Evolutionary conservation across 2,888 invertebrate species (phyloP), one percentile per base, ranked within the genome.

Genomic region (Synergus itoensis): DNA sequence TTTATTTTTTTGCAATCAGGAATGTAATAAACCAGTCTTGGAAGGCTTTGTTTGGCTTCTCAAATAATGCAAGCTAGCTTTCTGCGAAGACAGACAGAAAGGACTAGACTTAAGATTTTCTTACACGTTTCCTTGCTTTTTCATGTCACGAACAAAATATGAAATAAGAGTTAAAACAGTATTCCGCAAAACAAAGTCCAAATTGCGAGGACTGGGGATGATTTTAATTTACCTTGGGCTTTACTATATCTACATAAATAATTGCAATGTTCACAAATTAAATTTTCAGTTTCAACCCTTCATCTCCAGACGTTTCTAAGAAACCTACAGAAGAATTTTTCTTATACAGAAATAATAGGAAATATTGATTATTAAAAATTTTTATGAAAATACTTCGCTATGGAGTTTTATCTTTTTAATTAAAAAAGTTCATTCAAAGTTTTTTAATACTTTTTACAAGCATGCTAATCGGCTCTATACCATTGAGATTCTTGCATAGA

Each of bases 21-120:
- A 73, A 40, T 16, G 11, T 36, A 53, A 53, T 53, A 53, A 40
- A 40, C 53, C 28, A 73, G n/a, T 40, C 40, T 14, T 48, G 12
- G 28, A 53, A n/a, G n/a, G 36, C 40, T 53, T 73, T 53, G 53
- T 73, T 53, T 36, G 11, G n/a, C 36, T 73, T 36, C 73, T 73
- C 48, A 36, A 73, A 73, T 53, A 53, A 73, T 73, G 48, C 48
- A 73, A 53, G 48, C 53, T n/a, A 73, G 36, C 73, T 4, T 53
- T 40, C 48, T 73, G 9, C 53, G 36, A 73, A 53, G 40, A 48
- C 53, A n/a, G 53, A n/a, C 12, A 53, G 36, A 48, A 16, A 73
- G n/a, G 40, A 16, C 5, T 36, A 53, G 48, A 73, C 53, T 73
- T 73, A 53, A 57, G 53, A 40, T 57, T 53, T 73, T 36, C n/a